Evolutionary conservation across 2,888 invertebrate genomes (phyloP).

Genomic region (Neuroscelio doddi): DNA sequence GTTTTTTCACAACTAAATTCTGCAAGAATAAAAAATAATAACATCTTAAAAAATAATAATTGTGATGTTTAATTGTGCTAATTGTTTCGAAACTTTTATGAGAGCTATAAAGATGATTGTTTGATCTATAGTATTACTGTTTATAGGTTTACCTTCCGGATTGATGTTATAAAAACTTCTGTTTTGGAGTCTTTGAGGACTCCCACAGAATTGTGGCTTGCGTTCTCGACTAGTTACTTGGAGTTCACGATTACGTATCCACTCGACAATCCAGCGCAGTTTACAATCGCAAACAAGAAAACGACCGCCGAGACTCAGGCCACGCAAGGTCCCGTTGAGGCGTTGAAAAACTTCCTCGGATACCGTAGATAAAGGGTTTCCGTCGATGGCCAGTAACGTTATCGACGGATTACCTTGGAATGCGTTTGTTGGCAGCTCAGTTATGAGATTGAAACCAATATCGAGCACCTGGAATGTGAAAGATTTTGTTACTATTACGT

Average conservation of each 20-base stretch:
- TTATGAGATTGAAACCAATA: slow-evolving; percentile 92
- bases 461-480: slow-evolving; percentile 80
- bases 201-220: slow-evolving; percentile 94
- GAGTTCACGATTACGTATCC: slow-evolving; percentile 89
- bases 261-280: slow-evolving; percentile 90
- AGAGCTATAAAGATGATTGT: too few relatives aligned
- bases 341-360: slow-evolving; percentile 85
- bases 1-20: slow-evolving; percentile 70
- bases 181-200: slow-evolving; percentile 85
- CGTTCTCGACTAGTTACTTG: slow-evolving; percentile 94
- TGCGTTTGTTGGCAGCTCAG: slow-evolving; percentile 84
- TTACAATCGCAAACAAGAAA: slow-evolving; percentile 92
- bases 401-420: slow-evolving; percentile 88
- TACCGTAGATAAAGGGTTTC: slow-evolving; percentile 90
- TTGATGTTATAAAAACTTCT: slow-evolving; percentile 90
- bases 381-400: slow-evolving; percentile 90
- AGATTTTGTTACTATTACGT: too few relatives aligned
- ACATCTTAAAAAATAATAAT: too few relatives aligned
- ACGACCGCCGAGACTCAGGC: slow-evolving; percentile 89
- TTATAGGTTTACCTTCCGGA: slow-evolving; percentile 77
- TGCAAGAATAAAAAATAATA: slow-evolving; percentile 46
- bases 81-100: not conserved
- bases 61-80: not conserved
- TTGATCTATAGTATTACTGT: slow-evolving; percentile 1
- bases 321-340: slow-evolving; percentile 87